Base-by-base conservation (phyloP, 2,888 invertebrate species). In the Ptychoptera contaminata region DNA sequence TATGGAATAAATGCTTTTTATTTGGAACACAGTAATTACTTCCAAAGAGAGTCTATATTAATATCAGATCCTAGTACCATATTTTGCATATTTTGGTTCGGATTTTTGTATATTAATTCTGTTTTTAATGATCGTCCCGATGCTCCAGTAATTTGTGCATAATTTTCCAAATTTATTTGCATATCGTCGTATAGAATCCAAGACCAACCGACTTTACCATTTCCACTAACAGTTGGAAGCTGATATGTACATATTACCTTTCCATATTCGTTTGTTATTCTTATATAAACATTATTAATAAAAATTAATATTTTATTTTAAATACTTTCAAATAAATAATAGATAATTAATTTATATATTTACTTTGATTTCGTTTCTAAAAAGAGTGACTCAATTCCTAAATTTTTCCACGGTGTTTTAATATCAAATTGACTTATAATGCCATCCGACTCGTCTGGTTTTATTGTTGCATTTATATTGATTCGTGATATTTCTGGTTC, bases 41-140 rank as follows among this genome's bases (percentile, higher is more conserved):
- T 68, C 77, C 77, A 79, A 15, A 64, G 53, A 2, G 60, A 66
- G 53, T 78, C 72, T 7, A 77, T 62, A 50, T 71, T 67, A 4
- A 77, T 55, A 46, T 73, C 69, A 7, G 72, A 71, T 0, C 76
- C 76, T 1, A 68, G 49, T 34, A 67, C 59, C 3, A 78, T 40
- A 42, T 67, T 61, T 15, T 67, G 61, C 48, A 70, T 73, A 10
- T 58, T 61, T 48, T 66, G 65, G 14, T 67, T 62, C 0, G 74
- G 73, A 57, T 78, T 79, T 23, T 63, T 50, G 39, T 72, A 74
- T 54, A 68, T 74, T 1, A 67, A 56, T 32, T 65, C 62, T 15
- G 68, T 56, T 30, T 64, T 63, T 2, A 73, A 58, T 34, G 67
- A 60, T 46, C 70, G 70, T 0, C 59, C 55, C 10, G 58, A 56